These are phyloP conservation scores for Antheraea assamensis DNA, from an alignment of 2,888 invertebrate species.

Conservation along the genomic window DNA sequence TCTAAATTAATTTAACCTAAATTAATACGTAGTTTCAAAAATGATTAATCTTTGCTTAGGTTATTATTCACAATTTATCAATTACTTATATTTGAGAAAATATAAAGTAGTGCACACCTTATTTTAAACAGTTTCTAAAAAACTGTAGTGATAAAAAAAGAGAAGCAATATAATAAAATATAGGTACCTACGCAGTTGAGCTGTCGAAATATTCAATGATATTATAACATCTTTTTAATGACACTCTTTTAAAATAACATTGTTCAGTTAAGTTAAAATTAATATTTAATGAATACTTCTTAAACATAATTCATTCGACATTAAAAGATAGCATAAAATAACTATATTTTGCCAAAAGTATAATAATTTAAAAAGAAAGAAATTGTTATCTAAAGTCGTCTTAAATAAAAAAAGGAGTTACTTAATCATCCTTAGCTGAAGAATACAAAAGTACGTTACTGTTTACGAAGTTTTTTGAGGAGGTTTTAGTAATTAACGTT, in stretches of 20 bases:
- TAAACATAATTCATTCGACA: neutral
- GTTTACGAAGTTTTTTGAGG: too few relatives aligned
- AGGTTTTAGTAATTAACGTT: too few relatives aligned
- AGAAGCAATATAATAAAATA: neutral
- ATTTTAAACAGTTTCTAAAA: neutral
- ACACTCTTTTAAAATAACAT: too few relatives aligned
- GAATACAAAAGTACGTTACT: too few relatives aligned
- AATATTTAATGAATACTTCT: too few relatives aligned
- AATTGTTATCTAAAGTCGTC: neutral
- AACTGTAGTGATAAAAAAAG: neutral
- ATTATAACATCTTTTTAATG: too few relatives aligned
- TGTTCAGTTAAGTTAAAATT: too few relatives aligned
- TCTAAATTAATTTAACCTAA: neutral
- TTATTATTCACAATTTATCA: neutral
- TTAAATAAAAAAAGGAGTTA: neutral
- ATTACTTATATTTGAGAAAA: neutral
- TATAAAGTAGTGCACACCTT: neutral
- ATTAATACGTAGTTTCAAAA: neutral
- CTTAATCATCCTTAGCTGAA: too few relatives aligned
- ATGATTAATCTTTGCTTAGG: neutral
- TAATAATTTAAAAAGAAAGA: neutral
- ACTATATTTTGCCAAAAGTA: neutral
- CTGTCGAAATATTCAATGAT: too few relatives aligned
- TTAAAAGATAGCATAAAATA: neutral
- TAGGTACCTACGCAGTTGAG: neutral